Base-by-base conservation (phyloP, 2,888 invertebrate genomes). In the Polyommatus icarus region DNA sequence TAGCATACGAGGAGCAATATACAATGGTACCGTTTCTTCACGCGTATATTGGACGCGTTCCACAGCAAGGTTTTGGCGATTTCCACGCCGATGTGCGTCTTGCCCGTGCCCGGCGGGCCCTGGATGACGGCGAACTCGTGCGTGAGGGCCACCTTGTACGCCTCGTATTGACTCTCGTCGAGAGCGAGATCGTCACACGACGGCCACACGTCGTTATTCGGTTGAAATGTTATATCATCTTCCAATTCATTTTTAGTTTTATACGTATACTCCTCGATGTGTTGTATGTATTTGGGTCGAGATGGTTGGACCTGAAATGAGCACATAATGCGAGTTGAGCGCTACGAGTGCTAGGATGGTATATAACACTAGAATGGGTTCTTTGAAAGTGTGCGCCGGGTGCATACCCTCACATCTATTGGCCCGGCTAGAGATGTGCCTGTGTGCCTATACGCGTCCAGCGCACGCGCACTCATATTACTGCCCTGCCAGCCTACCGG, bases 71-170 rank as follows among this genome's bases (percentile, higher is more conserved):
- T 93, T 82, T 95, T 90, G 0, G 96, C 95, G 24, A 98, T 95
- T 90, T 96, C 96, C 5, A 97, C 91, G 0, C 97, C 97, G 12
- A 98, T 87, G 86, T 95, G 97, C 0, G 98, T 97, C 91, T 98
- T 98, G 0, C 98, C 98, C 0, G 98, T 98, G 4, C 98, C 98
- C 0, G 98, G 98, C 1, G 98, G 98, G 0, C 98, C 98, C 90
- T 98, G 98, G 81, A 98, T 97, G 1, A 97, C 94, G 0, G 95
- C 95, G 82, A 98, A 95, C 85, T 97, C 96, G 80, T 95, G 94
- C 0, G 95, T 96, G 7, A 98, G 86, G 0, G 97, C 96, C 20
- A 95, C 90, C 81, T 94, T 91, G 83, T 96, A 95, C 0, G 98
- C 97, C 15, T 87, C 85, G 78, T 92, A 91, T 86, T 98, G 98